Conservation (phyloP, 2,797 vertebrate species). For the Schizopygopsis malacanthus region DNA sequence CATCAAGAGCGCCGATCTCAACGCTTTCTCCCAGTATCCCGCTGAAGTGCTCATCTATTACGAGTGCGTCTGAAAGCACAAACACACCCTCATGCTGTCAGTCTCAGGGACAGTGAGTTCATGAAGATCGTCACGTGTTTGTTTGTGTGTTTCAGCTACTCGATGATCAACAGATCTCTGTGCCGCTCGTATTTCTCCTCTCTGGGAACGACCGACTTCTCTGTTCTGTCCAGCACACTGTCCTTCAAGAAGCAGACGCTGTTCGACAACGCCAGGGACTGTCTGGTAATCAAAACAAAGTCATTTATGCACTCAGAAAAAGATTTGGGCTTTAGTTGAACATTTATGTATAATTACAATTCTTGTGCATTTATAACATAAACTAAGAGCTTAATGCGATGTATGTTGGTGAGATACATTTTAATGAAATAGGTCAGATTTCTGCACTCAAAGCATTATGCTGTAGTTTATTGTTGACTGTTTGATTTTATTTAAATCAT, state of each 20-base stretch:
- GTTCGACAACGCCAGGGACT: conserved; percentile 69
- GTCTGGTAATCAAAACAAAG: conserved; percentile 67
- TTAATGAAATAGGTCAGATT: not conserved
- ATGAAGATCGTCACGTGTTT: not conserved
- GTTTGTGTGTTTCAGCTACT: conserved; percentile 68
- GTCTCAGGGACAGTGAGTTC: not conserved
- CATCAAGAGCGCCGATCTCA: conserved; percentile 57
- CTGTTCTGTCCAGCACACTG: conserved; percentile 69
- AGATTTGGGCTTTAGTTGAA: not conserved
- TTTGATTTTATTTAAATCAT: too few relatives aligned
- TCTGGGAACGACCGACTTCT: conserved; percentile 72
- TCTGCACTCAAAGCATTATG: not conserved
- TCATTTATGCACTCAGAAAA: not conserved
- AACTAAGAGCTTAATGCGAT: not conserved
- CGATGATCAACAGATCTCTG: conserved; percentile 60
- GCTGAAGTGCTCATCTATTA: conserved; percentile 78
- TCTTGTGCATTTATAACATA: too few relatives aligned
- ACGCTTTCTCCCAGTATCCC: conserved; percentile 69
- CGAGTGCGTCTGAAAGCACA: conserved; percentile 66
- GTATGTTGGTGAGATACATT: too few relatives aligned
- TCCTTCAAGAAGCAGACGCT: conserved; percentile 63
- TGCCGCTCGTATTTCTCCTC: conserved; percentile 74
- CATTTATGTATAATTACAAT: not conserved
- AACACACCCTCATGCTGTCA: not conserved
- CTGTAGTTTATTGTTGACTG: too few relatives aligned